Evolutionary conservation across 1,140 invertebrate species (phyloP), one percentile per base, ranked within the genome.

Genomic region (Neelides sp.): DNA sequence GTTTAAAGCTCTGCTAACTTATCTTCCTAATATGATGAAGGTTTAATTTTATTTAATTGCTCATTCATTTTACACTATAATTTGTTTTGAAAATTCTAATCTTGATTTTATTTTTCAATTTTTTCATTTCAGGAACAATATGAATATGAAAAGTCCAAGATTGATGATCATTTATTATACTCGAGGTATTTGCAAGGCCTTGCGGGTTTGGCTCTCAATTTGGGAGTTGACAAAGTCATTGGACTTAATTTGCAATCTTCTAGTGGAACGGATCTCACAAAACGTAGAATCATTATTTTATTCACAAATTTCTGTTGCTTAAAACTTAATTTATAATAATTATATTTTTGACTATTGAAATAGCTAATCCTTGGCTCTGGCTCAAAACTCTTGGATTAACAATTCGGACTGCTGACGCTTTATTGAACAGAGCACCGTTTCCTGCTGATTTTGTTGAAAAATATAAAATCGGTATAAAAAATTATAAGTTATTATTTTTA

Each of bases 121-220:
- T 40, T 40, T 40, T 40, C 7, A 40, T 59, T 72, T 10, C 67
- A 73, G 43, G 68, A 72, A 42, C 78, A 80, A 62, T 76, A 75
- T 52, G 64, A 70, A 3, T 65, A 73, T 63, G 78, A 80, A 64
- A 77, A 76, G 61, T 59, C 68, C 3, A 57, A 63, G 19, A 69
- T 79, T n/a, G 66, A 73, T 44, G 68, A 75, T 8, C 76, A 78
- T 57, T 64, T 81, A 39, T 65, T 77, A 47, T 74, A 77, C 64
- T 77, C 75, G 52, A 63, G 69, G 40, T 78, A 77, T 63, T 66
- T 80, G 20, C 78, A 78, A 61, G 72, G 72, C 63, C 62, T 80
- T 17, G 65, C 72, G 20, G 68, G 72, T 1, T 60, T 80, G 19
- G 70, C 73, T 4, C 63, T 79, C 1, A 68, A 73, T 36, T 64